Percentiles rank a stretch among this genome's conserved stretches.
Evolutionary conservation across 2,797 vertebrate genomes (phyloP).

Genomic region (Hirundo rustica): DNA sequence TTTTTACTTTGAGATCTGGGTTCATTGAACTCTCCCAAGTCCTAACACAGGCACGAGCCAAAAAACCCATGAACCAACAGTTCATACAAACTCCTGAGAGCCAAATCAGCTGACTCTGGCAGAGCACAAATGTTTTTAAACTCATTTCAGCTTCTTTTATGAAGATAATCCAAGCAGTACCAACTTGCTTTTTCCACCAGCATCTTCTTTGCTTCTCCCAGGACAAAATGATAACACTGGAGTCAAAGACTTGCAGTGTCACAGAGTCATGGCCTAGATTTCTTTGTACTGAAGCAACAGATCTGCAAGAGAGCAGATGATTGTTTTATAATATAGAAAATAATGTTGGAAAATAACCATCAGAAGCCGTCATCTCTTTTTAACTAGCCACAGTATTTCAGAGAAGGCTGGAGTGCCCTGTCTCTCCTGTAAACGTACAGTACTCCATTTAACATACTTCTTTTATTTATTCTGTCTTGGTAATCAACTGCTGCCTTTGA

Average conservation of each 20-base stretch:
- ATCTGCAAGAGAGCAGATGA: neutral
- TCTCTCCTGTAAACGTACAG: conserved; percentile 12
- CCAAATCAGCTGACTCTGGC: conserved; percentile 42
- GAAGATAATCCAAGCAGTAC: conserved; percentile 56
- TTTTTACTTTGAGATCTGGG: conserved; percentile 7
- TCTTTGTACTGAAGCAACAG: neutral
- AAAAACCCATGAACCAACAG: neutral
- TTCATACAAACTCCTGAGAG: conserved; percentile 41
- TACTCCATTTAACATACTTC: neutral
- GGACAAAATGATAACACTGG: conserved; percentile 18
- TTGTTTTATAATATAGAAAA: neutral
- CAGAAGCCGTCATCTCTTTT: neutral
- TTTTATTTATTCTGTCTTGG: conserved; percentile 30
- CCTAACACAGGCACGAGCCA: neutral
- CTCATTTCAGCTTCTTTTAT: conserved; percentile 42
- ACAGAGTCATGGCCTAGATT: neutral
- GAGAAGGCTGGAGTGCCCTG: neutral
- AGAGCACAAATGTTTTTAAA: conserved; percentile 48
- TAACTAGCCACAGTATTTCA: neutral
- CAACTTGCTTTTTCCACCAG: conserved; percentile 27
- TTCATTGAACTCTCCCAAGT: conserved; percentile 39
- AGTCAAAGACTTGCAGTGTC: conserved; percentile 5
- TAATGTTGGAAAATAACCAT: neutral
- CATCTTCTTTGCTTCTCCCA: conserved; percentile 38
- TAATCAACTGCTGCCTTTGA: conserved; percentile 41